Base-by-base conservation (phyloP, 2,113 vertebrate genomes). In the Formicarius rufipectus region DNA sequence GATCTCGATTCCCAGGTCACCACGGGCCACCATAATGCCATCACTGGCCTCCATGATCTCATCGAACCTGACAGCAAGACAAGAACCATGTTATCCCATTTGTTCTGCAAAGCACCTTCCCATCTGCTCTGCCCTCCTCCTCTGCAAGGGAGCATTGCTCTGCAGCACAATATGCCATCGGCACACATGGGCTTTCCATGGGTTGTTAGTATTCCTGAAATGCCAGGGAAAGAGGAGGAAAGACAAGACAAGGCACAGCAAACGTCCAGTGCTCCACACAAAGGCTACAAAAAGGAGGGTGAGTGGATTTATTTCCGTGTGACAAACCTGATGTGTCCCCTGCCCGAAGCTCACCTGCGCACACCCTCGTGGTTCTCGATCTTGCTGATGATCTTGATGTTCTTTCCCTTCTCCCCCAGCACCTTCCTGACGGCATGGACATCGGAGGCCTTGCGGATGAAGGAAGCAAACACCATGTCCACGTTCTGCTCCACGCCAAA, bases 371-470 rank as follows among this genome's bases (percentile, higher is more conserved):
- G 99, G 97, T 99, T 99, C 98, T 99, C 99, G 1, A 99, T 98
- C 97, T 99, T 99, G 98, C 99, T 99, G 97, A 99, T 99, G 93
- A 99, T 99, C 98, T 99, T 99, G 94, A 99, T 99, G 94, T 99
- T 97, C 96, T 99, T 99, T 74, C 99, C 99, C 96, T 99, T 99
- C 85, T 99, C 99, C 3, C 99, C 99, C 19, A 99, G 98, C 62
- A 98, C 98, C 84, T 99, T 98, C 92, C 99, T 98, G 82, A 99
- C 99, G 9, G 99, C 99, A 0, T 99, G 98, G 86, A 99, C 99
- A 8, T 99, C 99, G 0, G 98, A 85, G 18, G 98, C 99, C 94
- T 99, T 99, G 58, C 99, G 99, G 97, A 99, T 99, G 97, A 99
- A 99, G 91, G 99, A 99, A 2, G 99, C 99, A 17, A 99, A 99